Percentiles rank a stretch among this genome's conserved stretches.
These are phyloP conservation scores for Pollenia angustigena DNA, from an alignment of 2,888 invertebrate genomes.

Conservation along the genomic window DNA sequence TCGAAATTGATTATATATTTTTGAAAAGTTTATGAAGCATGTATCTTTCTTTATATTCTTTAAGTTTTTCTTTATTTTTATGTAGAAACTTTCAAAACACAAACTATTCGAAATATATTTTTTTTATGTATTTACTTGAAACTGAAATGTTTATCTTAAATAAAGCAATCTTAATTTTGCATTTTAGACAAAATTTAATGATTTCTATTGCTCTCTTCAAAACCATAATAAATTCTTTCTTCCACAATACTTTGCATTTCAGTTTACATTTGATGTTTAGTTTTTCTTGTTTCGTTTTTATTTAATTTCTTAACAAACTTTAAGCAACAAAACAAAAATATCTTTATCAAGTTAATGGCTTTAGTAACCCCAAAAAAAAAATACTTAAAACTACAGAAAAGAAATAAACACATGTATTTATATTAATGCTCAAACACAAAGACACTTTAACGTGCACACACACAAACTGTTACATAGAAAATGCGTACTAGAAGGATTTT, in stretches of 20 bases:
- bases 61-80: too few relatives aligned
- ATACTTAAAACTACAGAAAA: not conserved
- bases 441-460: not conserved
- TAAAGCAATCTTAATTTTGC: too few relatives aligned
- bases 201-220: too few relatives aligned
- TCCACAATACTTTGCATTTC: conserved; percentile 6
- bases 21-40: too few relatives aligned
- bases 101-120: too few relatives aligned
- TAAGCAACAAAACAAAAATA: conserved; percentile 9
- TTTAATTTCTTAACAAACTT: conserved; percentile 6
- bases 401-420: conserved; percentile 3
- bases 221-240: too few relatives aligned
- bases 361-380: not conserved
- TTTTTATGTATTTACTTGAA: too few relatives aligned
- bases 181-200: too few relatives aligned
- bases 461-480: not conserved
- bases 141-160: too few relatives aligned
- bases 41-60: too few relatives aligned
- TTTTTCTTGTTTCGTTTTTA: not conserved
- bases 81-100: too few relatives aligned
- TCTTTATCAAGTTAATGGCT: conserved; percentile 26
- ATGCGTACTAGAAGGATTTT: not conserved
- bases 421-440: conserved; percentile 5
- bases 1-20: too few relatives aligned
- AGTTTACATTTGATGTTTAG: conserved; percentile 7